Evolutionary conservation across 1,140 invertebrate species (phyloP), one percentile per base, ranked within the genome.

Genomic region (Aethina tumida): DNA sequence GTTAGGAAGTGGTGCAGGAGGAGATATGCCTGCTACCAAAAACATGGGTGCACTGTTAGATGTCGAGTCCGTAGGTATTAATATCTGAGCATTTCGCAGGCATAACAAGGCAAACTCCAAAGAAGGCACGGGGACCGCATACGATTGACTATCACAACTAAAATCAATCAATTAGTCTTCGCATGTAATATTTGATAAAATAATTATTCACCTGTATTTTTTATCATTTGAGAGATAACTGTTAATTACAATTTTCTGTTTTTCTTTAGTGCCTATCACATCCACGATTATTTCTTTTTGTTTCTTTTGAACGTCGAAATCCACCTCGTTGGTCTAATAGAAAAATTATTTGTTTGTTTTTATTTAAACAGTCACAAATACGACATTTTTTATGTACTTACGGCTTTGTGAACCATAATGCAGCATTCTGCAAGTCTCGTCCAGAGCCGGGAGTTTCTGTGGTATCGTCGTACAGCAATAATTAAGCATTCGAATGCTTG

Each of bases 401-500:
- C 79, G 31, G 67, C 56, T 68, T 81, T 81, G 42, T 82, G 69
- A 25, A 71, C 68, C 60, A 75, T 71, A 36, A 87, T 81, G 60
- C 88, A 94, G 58, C 91, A 94, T 64, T 97, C 94, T 1, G 93
- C 89, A 49, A 97, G 69, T 46, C 92, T 71, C 18, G 95, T 62
- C 93, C 93, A 97, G 3, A 97, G 69, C 31, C 86, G 69, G 1
- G 90, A 83, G 66, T 94, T 95, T 48, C 79, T 83, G 36, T 85
- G 84, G 53, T 87, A 87, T 30, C 81, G 77, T 46, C 90, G 78
- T 0, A 90, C 75, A 14, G 84, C 84, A 62, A 90, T 80, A n/a
- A 84, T 78, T 5, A 97, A 74, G 65, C 85, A 93, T 54, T 93
- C 86, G 64, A 97, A 96, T 1, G 94, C 91, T 50, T 82, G 75